Conservation (phyloP, 2,797 vertebrate genomes). For the Lithobates pipiens region DNA sequence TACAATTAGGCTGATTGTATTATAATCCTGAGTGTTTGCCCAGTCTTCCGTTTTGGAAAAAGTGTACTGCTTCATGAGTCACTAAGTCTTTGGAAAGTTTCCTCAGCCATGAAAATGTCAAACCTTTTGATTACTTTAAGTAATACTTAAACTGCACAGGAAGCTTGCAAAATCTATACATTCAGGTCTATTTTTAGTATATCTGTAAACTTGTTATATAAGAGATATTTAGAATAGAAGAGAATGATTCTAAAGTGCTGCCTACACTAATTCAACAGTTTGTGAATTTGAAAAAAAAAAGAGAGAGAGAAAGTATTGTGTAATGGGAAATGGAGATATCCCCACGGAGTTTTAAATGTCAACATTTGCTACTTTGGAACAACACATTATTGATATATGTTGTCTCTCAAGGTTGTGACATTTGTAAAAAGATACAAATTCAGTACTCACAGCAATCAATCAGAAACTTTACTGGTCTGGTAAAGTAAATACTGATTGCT, state of each 20-base stretch:
- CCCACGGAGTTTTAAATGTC: not conserved
- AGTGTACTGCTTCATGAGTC: slow-evolving; percentile 25
- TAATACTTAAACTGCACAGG: slow-evolving; percentile 8
- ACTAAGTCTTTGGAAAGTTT: slow-evolving; percentile 21
- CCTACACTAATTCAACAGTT: not conserved
- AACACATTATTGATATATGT: not conserved
- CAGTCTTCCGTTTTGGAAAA: not conserved
- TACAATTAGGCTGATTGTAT: not conserved
- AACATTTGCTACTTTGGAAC: not conserved
- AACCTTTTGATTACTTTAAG: slow-evolving; percentile 17
- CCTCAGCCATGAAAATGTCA: slow-evolving; percentile 43
- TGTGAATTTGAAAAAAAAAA: not conserved
- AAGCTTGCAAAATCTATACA: slow-evolving; percentile 7
- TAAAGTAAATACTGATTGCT: too few species aligned
- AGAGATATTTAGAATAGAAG: slow-evolving; percentile 21
- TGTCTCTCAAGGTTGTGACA: not conserved
- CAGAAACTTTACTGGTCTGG: not conserved
- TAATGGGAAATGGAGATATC: not conserved
- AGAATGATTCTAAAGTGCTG: not conserved
- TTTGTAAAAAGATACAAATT: not conserved
- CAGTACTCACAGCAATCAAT: not conserved
- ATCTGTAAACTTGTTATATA: not conserved
- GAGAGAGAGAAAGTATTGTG: not conserved
- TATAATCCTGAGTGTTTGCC: not conserved
- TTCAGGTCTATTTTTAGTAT: not conserved